Conservation (phyloP, 2,797 vertebrate genomes). For the Notoglanidium macrostoma region DNA sequence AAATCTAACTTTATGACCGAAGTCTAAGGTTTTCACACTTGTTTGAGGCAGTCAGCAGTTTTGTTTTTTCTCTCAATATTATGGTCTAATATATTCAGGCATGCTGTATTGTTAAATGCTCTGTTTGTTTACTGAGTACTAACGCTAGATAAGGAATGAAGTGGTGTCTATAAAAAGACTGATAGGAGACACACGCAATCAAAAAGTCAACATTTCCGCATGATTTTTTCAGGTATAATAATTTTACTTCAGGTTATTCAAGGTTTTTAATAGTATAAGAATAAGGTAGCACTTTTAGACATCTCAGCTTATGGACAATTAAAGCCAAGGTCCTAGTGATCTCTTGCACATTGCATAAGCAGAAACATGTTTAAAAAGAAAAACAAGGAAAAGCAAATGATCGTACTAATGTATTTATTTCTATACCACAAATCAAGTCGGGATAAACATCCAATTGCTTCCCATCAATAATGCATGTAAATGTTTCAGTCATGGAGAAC, state of each 20-base stretch:
- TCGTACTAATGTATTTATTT: slow-evolving; percentile 69
- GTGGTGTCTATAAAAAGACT: not conserved
- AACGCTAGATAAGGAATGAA: not conserved
- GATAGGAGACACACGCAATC: not conserved
- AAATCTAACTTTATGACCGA: not conserved
- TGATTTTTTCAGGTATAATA: not conserved
- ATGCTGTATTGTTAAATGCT: not conserved
- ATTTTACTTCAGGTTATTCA: not conserved
- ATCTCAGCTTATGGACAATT: not conserved
- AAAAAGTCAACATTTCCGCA: not conserved
- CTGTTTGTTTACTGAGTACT: not conserved
- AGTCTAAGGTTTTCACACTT: not conserved
- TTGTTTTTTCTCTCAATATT: not conserved
- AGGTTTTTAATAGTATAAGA: not conserved
- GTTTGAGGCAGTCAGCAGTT: not conserved
- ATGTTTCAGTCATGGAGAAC: slow-evolving; percentile 54
- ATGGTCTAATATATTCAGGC: not conserved
- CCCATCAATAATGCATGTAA: slow-evolving; percentile 44
- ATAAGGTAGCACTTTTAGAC: not conserved
- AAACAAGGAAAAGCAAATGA: not conserved
- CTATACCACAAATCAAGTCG: slow-evolving; percentile 63
- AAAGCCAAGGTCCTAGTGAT: not conserved
- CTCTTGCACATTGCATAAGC: not conserved
- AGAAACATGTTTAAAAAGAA: not conserved
- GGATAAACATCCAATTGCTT: slow-evolving; percentile 59